Conservation (phyloP, 2,797 vertebrate species). For the Podarcis lilfordi region DNA sequence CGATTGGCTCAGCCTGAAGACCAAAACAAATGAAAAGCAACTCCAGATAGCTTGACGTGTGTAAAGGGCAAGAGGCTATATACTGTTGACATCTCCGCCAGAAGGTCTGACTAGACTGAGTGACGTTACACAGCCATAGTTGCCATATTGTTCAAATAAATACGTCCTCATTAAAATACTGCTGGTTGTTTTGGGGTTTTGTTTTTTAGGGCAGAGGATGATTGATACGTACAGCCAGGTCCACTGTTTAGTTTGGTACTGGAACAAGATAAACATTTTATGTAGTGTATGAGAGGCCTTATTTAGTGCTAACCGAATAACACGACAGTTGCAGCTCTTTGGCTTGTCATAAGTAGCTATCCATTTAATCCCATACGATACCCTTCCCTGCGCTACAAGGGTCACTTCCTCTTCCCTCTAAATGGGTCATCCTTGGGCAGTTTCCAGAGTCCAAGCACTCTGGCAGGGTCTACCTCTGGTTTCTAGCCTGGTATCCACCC, state of each 20-base stretch:
- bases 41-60: slow-evolving; percentile 50
- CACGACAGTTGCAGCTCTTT: neutral
- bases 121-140: slow-evolving; percentile 57
- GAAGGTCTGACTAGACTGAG: slow-evolving; percentile 51
- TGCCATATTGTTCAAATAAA: slow-evolving; percentile 40
- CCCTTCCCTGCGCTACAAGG: neutral
- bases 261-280: neutral
- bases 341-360: neutral
- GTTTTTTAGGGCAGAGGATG: neutral
- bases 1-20: slow-evolving; percentile 53
- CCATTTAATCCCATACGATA: neutral
- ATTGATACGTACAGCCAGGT: neutral
- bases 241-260: neutral
- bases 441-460: too few relatives aligned
- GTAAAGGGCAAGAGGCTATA: slow-evolving; percentile 53
- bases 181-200: neutral
- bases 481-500: neutral
- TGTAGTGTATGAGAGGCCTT: neutral
- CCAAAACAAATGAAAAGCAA: slow-evolving; percentile 53
- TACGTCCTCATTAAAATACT: neutral
- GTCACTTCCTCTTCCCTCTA: neutral
- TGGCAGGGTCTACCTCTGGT: too few relatives aligned
- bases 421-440: neutral
- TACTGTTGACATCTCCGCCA: slow-evolving; percentile 64
- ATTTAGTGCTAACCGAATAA: neutral